Evolutionary conservation across 2,113 vertebrate genomes (phyloP).

Genomic region (Caretta caretta): DNA sequence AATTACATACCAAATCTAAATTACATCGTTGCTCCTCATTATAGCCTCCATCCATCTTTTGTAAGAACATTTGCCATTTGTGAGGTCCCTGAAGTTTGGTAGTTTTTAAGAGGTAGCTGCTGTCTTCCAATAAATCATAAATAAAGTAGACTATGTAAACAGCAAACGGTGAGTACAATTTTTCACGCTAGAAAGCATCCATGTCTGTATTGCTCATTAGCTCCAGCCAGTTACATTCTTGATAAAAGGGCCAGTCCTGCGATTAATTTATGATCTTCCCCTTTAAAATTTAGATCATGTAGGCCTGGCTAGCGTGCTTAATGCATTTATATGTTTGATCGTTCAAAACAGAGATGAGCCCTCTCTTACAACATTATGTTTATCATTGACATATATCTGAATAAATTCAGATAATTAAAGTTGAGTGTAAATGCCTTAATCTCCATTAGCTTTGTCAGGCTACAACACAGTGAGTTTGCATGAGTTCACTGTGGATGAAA

Average conservation of each 20-base stretch:
- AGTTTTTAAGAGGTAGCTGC: constrained; percentile 31
- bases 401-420: rapidly evolving
- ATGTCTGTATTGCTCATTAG: rapidly evolving
- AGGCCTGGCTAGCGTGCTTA: not conserved
- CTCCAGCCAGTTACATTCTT: not conserved
- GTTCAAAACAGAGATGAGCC: not conserved
- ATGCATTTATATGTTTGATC: not conserved
- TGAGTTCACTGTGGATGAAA: not conserved
- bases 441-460: not conserved
- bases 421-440: not conserved
- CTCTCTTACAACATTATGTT: not conserved
- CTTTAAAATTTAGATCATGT: not conserved
- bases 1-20: not conserved
- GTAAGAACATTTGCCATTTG: not conserved
- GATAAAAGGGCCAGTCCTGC: rapidly evolving
- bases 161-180: not conserved
- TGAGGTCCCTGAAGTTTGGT: not conserved
- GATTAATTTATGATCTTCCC: not conserved
- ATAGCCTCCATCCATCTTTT: not conserved
- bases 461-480: rapidly evolving
- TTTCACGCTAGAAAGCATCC: not conserved
- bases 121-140: not conserved
- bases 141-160: not conserved
- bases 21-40: not conserved
- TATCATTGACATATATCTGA: not conserved